These are phyloP conservation scores for Smutsia temminckii DNA, from an alignment of 2,797 vertebrate genomes.

Conservation along the genomic window DNA sequence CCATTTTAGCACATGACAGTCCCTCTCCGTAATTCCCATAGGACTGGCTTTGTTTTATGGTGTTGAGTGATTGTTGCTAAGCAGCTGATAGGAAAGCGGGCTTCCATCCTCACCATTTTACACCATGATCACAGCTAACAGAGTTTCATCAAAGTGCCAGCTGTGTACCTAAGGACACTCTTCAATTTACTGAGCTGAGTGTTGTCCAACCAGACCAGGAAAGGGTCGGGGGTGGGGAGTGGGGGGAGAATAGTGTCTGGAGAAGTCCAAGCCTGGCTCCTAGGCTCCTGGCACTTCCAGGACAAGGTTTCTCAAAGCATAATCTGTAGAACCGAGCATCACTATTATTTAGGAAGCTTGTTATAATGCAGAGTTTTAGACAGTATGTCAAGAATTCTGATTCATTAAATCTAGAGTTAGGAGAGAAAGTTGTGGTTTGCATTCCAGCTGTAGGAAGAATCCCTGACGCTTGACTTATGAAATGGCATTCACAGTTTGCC, in stretches of 20 bases:
- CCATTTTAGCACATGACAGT: not conserved
- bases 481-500: not conserved
- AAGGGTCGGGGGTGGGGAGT: not conserved
- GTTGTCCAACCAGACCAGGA: not conserved
- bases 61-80: not conserved
- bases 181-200: not conserved
- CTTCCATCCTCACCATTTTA: not conserved
- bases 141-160: not conserved
- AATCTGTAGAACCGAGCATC: not conserved
- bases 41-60: not conserved
- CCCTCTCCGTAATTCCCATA: not conserved
- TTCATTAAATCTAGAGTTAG: not conserved
- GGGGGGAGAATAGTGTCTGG: not conserved
- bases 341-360: not conserved
- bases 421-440: not conserved
- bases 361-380: not conserved
- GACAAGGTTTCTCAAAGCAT: not conserved
- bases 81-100: conserved; percentile 45
- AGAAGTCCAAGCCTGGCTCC: not conserved
- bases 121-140: not conserved
- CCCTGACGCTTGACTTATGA: not conserved
- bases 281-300: not conserved
- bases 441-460: not conserved
- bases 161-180: conserved; percentile 7
- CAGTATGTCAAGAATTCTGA: not conserved